These are phyloP conservation scores for Cheilosia vulpina DNA, from an alignment of 2,888 invertebrate species.

Conservation along the genomic window DNA sequence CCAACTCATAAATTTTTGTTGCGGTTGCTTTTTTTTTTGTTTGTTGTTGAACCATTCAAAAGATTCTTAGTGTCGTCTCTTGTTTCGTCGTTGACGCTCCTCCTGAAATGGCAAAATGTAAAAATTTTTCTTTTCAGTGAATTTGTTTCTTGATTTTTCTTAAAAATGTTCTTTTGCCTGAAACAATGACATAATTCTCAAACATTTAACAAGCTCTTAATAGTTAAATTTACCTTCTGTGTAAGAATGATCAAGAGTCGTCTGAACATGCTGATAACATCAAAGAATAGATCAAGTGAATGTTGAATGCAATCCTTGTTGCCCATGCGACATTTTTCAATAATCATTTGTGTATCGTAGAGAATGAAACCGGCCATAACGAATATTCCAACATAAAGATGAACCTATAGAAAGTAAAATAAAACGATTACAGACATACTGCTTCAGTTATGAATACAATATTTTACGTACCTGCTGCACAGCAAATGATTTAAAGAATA, in stretches of 20 bases:
- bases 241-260: constrained; percentile 94
- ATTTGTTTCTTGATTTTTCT: constrained; percentile 43
- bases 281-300: constrained; percentile 96
- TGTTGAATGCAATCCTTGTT: constrained; percentile 97
- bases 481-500: constrained; percentile 93
- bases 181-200: constrained; percentile 27
- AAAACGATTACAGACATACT: neutral
- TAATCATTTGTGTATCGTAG: constrained; percentile 98
- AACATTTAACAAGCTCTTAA: neutral
- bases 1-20: constrained; percentile 22
- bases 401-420: constrained; percentile 85
- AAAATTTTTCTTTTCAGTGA: constrained; percentile 27
- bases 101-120: constrained; percentile 73
- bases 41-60: constrained; percentile 27
- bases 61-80: constrained; percentile 63
- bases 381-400: constrained; percentile 94
- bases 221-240: constrained; percentile 88
- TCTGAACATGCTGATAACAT: constrained; percentile 97
- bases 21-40: constrained; percentile 21
- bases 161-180: constrained; percentile 65
- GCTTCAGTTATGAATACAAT: neutral
- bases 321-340: constrained; percentile 95
- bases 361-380: constrained; percentile 98
- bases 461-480: constrained; percentile 88
- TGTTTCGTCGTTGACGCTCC: constrained; percentile 74